These are phyloP conservation scores for Lordiphosa stackelbergi DNA, from an alignment of 1,140 invertebrate species.

Conservation along the genomic window DNA sequence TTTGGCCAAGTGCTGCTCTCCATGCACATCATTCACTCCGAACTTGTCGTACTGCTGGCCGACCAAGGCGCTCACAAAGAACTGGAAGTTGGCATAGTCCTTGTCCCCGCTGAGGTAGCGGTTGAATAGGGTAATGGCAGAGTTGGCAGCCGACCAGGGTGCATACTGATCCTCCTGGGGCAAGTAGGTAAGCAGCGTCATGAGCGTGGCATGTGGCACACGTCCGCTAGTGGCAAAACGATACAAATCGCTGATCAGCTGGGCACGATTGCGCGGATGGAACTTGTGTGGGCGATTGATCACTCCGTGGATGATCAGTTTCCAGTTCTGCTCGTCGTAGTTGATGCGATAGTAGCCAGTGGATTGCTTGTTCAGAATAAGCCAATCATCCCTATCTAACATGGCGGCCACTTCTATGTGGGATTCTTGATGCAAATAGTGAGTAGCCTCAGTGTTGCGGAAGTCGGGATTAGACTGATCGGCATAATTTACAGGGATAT, in stretches of 20 bases:
- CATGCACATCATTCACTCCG: slow-evolving; percentile 65
- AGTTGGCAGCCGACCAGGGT: slow-evolving; percentile 80
- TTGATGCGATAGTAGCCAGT: slow-evolving; percentile 82
- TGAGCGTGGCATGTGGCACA: slow-evolving; percentile 76
- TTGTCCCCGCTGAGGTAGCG: slow-evolving; percentile 49
- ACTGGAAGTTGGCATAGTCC: slow-evolving; percentile 49
- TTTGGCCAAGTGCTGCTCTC: slow-evolving; percentile 75
- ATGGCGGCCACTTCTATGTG: slow-evolving; percentile 13
- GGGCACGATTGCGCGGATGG: slow-evolving; percentile 84
- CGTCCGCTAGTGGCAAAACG: slow-evolving; percentile 81
- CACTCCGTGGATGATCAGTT: slow-evolving; percentile 78
- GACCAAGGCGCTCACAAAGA: slow-evolving; percentile 64
- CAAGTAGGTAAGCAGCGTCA: slow-evolving; percentile 80
- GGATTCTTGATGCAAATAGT: slow-evolving; percentile 42
- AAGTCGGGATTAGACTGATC: slow-evolving; percentile 77
- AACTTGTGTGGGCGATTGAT: slow-evolving; percentile 78
- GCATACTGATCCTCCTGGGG: slow-evolving; percentile 80
- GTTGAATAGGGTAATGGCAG: slow-evolving; percentile 66
- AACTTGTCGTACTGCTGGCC: slow-evolving; percentile 62
- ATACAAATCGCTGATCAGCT: slow-evolving; percentile 87
- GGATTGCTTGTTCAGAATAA: slow-evolving; percentile 81
- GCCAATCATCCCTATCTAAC: slow-evolving; percentile 77
- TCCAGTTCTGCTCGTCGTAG: slow-evolving; percentile 81
- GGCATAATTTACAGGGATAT: slow-evolving; percentile 58
- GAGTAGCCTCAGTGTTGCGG: slow-evolving; percentile 72